Evolutionary conservation across 2,888 invertebrate genomes (phyloP).

Genomic region (Isoperla grammatica): DNA sequence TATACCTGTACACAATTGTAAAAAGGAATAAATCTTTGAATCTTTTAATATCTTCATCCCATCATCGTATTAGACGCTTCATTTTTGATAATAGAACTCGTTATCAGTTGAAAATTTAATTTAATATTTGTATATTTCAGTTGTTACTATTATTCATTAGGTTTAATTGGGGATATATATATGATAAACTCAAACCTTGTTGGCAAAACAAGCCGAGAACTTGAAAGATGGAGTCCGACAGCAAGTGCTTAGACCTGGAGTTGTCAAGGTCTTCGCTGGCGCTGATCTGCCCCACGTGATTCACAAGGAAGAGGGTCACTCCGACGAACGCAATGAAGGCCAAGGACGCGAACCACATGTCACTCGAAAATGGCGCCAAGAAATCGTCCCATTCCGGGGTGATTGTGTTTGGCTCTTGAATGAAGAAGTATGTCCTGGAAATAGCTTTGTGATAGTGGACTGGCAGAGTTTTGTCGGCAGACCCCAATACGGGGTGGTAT

Average conservation of each 20-base stretch:
- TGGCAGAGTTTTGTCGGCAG: too few relatives aligned
- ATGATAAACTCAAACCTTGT: not conserved
- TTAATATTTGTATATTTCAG: too few relatives aligned
- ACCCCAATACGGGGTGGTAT: too few relatives aligned
- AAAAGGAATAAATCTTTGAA: too few relatives aligned
- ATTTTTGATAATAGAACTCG: too few relatives aligned
- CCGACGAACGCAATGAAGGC: constrained; percentile 3
- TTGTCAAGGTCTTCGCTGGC: constrained; percentile 7
- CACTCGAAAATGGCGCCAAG: constrained; percentile 11
- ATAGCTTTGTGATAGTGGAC: too few relatives aligned
- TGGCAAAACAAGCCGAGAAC: constrained; percentile 17
- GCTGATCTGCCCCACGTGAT: not conserved
- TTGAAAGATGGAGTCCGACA: constrained; percentile 8
- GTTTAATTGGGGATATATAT: too few relatives aligned
- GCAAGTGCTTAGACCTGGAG: not conserved
- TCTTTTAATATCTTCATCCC: too few relatives aligned
- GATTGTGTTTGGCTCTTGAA: not conserved
- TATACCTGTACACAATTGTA: too few relatives aligned
- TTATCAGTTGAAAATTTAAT: too few relatives aligned
- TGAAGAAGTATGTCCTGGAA: not conserved
- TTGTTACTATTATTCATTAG: too few relatives aligned
- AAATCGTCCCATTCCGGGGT: constrained; percentile 5
- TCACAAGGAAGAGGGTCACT: constrained; percentile 3
- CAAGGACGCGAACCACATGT: constrained; percentile 17
- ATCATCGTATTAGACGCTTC: too few relatives aligned